Base-by-base conservation (phyloP, 2,888 invertebrate genomes). In the Branchellion lobata region DNA sequence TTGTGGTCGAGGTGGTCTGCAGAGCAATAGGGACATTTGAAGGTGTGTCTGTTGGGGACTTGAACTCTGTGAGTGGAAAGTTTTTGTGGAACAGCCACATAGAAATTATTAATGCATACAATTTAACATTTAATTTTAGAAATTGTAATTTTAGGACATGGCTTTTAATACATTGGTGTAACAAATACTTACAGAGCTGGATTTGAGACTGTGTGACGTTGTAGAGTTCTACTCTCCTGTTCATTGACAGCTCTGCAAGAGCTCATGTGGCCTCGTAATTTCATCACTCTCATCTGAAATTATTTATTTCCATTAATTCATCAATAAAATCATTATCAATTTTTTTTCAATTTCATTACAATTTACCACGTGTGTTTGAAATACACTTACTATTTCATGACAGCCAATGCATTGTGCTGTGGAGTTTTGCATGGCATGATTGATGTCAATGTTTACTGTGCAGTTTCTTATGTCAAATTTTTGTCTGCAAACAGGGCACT, bases 1-100 rank as follows among this genome's bases (percentile, higher is more conserved):
- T 65, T 78, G 65, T 80, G 81, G 77, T 85, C 85, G 14, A 86
- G 81, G 79, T 86, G 85, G 8, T 79, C 68, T 53, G 83, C 33
- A 33, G 79, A 81, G 82, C 86, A 86, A 81, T 86, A 85, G 0
- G 86, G 86, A 82, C 86, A 86, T 27, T 80, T 78, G 83, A 86
- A 86, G 51, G 86, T 86, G 21, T 85, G 84, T 76, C 86, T 82
- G 81, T 86, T 86, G 0, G 85, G 85, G 5, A 76, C 65, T 40
- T 40, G 40, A 40, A 14, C 14, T 14, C 40, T 40, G 69, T 76
- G 71, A 21, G 80, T 82, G 81, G 11, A 61, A 72, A 27, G 21
- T 73, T 8, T 34, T 34, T 24, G 24, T 29, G 0, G n/a, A 24
- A 34, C 47, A 31, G 0, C 27, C 47, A 40, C 18, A 40, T 18